phyloP scores from a whole-genome alignment of 2,113 vertebrate species.

The Otocyon megalotis region DNA sequence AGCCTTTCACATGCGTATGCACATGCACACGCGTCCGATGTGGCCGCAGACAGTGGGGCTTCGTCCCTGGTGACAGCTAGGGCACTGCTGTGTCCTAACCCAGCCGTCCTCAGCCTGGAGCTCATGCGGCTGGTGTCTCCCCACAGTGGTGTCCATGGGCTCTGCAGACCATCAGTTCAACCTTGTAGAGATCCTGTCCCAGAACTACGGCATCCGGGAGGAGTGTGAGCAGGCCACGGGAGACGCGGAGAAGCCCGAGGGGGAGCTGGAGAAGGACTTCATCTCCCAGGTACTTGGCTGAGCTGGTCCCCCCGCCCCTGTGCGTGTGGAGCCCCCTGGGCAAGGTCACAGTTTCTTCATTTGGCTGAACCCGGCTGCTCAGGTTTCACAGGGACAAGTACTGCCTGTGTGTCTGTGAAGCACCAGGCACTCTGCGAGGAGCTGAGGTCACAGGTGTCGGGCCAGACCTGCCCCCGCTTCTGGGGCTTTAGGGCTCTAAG shows the following conservation, averaged over 20 bases:
- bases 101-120: fast-evolving
- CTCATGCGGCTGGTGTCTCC: not conserved
- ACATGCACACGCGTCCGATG: fast-evolving
- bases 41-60: not conserved
- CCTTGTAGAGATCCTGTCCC: slow-evolving; percentile 90
- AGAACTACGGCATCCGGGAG: slow-evolving; percentile 88
- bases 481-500: not conserved
- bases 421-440: no score
- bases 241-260: slow-evolving; percentile 85
- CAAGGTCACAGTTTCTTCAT: not conserved
- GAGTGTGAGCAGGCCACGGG: slow-evolving; percentile 75
- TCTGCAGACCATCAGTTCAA: slow-evolving; percentile 88
- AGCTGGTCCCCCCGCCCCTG: not conserved
- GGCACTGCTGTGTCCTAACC: not conserved
- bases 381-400: not conserved
- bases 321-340: not conserved
- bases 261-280: slow-evolving; percentile 89
- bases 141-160: slow-evolving; percentile 89
- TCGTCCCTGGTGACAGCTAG: not conserved
- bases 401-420: not conserved
- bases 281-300: slow-evolving; percentile 82
- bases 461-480: not conserved
- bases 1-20: no score
- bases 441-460: not conserved
- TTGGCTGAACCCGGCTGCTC: fast-evolving